Conservation (phyloP, 1,140 invertebrate genomes). For the Venturia canescens region DNA sequence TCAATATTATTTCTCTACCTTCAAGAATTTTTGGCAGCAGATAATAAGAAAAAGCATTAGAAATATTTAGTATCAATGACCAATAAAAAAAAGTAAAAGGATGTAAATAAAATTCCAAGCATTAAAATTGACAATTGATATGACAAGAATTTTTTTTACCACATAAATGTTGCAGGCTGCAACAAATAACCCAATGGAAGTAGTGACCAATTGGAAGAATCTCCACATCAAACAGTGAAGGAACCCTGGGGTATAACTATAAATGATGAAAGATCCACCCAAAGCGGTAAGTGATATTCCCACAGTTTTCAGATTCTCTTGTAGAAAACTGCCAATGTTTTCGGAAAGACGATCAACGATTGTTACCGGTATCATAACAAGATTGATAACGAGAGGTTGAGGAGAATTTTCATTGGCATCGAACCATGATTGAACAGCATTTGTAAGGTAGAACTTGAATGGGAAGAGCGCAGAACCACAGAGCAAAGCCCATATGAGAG, state of each 20-base stretch:
- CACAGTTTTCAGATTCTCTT: slow-evolving; percentile 80
- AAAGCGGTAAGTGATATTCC: slow-evolving; percentile 63
- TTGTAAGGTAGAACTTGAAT: slow-evolving; percentile 87
- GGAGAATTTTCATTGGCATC: slow-evolving; percentile 79
- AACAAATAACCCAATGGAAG: slow-evolving; percentile 73
- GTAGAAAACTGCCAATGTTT: slow-evolving; percentile 81
- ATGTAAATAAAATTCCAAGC: no score
- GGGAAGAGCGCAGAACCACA: slow-evolving; percentile 94
- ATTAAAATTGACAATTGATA: slow-evolving; percentile 41
- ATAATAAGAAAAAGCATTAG: no score
- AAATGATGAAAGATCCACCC: slow-evolving; percentile 67
- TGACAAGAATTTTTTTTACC: slow-evolving; percentile 63
- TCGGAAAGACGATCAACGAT: slow-evolving; percentile 85
- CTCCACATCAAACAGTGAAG: slow-evolving; percentile 75
- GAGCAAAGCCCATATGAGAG: slow-evolving; percentile 94
- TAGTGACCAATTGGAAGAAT: slow-evolving; percentile 68
- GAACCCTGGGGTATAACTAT: slow-evolving; percentile 78
- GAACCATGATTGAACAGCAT: slow-evolving; percentile 85
- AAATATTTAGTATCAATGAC: no score
- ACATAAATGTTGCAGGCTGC: slow-evolving; percentile 74
- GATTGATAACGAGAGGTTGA: slow-evolving; percentile 82
- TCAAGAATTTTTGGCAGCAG: no score
- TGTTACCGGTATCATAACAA: slow-evolving; percentile 86
- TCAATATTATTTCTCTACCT: no score
- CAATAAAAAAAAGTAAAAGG: no score